Conservation (phyloP, 2,113 vertebrate genomes). For the Coptodon bakossiorum region DNA sequence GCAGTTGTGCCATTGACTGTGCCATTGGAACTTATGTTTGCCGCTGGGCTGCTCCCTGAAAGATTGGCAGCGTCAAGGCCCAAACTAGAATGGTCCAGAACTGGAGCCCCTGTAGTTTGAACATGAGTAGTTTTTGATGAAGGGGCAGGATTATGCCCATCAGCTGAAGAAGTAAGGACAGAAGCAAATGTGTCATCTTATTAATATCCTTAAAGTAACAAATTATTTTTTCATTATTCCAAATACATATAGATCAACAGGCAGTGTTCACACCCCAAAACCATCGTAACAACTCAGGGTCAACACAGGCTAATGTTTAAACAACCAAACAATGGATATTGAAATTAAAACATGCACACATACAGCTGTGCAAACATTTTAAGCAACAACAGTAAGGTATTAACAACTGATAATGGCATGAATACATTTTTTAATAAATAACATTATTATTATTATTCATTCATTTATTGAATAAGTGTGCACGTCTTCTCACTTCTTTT, state of each 20-base stretch:
- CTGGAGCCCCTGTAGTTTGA: neutral
- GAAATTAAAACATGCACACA: neutral
- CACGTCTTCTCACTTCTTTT: neutral
- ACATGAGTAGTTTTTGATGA: neutral
- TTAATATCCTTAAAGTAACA: neutral
- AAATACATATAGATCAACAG: neutral
- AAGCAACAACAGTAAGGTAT: neutral
- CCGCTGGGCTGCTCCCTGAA: neutral
- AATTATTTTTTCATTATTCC: neutral
- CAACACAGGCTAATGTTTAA: neutral
- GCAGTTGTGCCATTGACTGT: neutral
- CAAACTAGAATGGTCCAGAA: accelerated
- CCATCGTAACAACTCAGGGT: neutral
- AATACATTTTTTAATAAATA: neutral
- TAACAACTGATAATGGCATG: neutral
- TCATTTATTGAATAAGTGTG: neutral
- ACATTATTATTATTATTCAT: neutral
- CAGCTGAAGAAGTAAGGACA: neutral
- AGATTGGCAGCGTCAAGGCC: neutral
- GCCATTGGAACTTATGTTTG: neutral
- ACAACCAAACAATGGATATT: neutral
- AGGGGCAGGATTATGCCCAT: neutral
- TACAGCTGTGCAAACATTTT: neutral
- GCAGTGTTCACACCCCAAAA: neutral
- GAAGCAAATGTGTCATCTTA: neutral